phyloP scores from a whole-genome alignment of 2,888 invertebrate species.

The Odiellus spinosus region DNA sequence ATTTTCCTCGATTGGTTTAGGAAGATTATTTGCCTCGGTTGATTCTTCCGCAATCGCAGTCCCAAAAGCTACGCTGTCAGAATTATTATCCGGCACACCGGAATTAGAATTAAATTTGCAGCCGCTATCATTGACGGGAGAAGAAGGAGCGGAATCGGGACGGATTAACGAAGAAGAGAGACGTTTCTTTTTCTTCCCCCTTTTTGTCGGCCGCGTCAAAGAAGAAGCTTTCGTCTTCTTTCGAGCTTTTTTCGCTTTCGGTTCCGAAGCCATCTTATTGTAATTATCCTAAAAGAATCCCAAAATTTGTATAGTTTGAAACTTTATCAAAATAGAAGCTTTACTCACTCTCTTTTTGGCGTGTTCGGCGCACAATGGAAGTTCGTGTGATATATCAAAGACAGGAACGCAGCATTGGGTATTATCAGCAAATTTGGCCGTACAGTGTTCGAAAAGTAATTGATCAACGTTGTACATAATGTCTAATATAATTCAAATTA shows the following conservation, averaged over 20 bases:
- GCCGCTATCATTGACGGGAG: no score
- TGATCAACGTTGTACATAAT: constrained; percentile 72
- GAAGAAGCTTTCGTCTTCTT: constrained; percentile 33
- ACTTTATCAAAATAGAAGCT: no score
- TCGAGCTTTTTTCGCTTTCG: constrained; percentile 50
- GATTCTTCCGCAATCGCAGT: neutral
- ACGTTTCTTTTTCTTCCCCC: constrained; percentile 43
- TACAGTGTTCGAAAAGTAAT: constrained; percentile 59
- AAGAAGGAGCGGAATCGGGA: constrained; percentile 23
- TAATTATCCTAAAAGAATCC: constrained; percentile 53
- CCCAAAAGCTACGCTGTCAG: no score
- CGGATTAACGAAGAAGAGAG: constrained; percentile 31
- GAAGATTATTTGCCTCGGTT: neutral
- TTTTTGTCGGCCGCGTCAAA: constrained; percentile 30
- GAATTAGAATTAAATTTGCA: no score
- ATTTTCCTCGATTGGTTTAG: neutral
- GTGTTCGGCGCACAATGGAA: constrained; percentile 73
- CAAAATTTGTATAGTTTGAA: no score
- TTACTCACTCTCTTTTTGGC: constrained; percentile 52
- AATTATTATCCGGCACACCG: no score
- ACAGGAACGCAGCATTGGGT: constrained; percentile 62
- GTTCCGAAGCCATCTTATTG: constrained; percentile 55
- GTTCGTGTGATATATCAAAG: constrained; percentile 57
- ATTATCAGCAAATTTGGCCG: constrained; percentile 54
- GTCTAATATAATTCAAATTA: constrained; percentile 32